A percentile compares a stretch with the other conserved stretches of the same genome.
These are phyloP conservation scores for Molossus alvarezi DNA, from an alignment of 2,797 vertebrate species.

Conservation along the genomic window DNA sequence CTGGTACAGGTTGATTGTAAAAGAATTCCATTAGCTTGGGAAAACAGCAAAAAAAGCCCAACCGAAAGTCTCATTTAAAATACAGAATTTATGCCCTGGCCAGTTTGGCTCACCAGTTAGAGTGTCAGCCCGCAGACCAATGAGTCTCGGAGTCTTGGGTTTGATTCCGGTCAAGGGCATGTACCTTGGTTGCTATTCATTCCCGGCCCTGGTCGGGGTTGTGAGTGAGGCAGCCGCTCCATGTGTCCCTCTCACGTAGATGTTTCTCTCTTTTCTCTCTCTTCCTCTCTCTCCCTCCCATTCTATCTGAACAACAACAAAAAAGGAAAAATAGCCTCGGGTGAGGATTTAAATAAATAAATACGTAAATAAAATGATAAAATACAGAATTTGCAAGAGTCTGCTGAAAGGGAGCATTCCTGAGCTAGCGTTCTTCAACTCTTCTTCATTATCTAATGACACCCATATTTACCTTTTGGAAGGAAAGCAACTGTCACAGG, in stretches of 20 bases:
- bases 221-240: too few species aligned
- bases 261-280: too few species aligned
- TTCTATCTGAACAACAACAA: too few species aligned
- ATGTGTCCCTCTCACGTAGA: too few species aligned
- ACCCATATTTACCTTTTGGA: not conserved
- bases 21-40: not conserved
- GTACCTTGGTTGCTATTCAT: too few species aligned
- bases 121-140: too few species aligned
- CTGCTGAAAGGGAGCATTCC: not conserved
- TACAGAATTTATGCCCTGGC: not conserved
- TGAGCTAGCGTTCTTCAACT: not conserved
- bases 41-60: not conserved
- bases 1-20: not conserved
- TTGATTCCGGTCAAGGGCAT: too few species aligned
- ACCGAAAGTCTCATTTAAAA: not conserved
- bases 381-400: not conserved
- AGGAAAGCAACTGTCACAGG: not conserved
- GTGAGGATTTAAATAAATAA: too few species aligned
- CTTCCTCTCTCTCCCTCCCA: too few species aligned
- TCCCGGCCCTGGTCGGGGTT: too few species aligned
- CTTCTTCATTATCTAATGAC: not conserved
- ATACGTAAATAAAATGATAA: not conserved
- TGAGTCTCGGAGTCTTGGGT: too few species aligned
- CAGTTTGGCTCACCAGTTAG: too few species aligned
- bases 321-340: not conserved